A percentile compares a stretch with the other conserved stretches of the same genome.
These are phyloP conservation scores for Aphodius granarius DNA, from an alignment of 2,888 invertebrate genomes.

Conservation along the genomic window DNA sequence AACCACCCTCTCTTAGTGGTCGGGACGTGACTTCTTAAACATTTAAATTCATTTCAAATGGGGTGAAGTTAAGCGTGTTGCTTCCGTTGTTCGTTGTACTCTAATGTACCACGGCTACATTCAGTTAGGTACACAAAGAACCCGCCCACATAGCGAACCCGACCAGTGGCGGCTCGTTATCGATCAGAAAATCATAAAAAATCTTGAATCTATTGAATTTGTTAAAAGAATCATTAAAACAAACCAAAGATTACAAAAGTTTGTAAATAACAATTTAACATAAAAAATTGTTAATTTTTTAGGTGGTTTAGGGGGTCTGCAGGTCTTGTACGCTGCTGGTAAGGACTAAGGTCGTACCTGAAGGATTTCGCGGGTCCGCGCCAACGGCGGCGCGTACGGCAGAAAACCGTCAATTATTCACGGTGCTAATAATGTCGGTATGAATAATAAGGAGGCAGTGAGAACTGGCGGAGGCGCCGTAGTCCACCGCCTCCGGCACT, in stretches of 20 bases:
- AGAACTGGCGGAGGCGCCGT: background rate
- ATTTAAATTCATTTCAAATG: background rate
- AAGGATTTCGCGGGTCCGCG: background rate
- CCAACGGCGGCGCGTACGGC: background rate
- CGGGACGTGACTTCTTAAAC: background rate
- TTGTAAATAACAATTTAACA: no score
- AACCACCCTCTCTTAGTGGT: background rate
- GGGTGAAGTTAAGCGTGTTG: background rate
- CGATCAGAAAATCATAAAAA: no score
- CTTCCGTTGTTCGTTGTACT: background rate
- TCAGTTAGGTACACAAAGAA: background rate
- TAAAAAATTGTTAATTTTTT: no score
- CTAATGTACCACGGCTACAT: background rate
- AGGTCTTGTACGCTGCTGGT: no score
- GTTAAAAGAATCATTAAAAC: no score
- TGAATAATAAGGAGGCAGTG: slow-evolving; percentile 49
- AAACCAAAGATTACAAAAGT: no score
- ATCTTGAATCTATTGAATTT: no score
- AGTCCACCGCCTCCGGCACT: slow-evolving; percentile 3
- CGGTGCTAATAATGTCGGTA: slow-evolving; percentile 51
- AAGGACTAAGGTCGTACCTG: background rate
- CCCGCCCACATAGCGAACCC: no score
- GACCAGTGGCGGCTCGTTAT: no score
- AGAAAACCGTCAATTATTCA: slow-evolving; percentile 48
- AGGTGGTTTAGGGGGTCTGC: no score